Conservation (phyloP, 2,113 vertebrate genomes). For the Pantherophis guttatus region DNA sequence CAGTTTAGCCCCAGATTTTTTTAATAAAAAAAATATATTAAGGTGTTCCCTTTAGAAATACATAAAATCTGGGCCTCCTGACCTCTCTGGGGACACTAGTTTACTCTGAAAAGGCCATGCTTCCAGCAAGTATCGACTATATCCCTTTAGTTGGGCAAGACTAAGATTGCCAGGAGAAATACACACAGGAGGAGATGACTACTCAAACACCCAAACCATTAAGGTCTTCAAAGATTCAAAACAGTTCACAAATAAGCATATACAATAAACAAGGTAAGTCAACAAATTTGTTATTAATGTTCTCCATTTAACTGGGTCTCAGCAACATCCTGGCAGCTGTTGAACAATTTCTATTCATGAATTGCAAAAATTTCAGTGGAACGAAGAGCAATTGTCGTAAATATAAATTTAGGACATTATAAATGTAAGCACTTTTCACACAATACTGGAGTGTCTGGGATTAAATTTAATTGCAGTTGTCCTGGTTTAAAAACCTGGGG, state of each 20-base stretch:
- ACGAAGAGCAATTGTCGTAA: background rate
- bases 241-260: background rate
- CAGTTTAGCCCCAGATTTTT: background rate
- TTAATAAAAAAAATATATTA: background rate
- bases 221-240: background rate
- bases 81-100: background rate
- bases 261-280: background rate
- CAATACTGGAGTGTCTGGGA: background rate
- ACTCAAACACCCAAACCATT: background rate
- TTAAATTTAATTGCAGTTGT: background rate
- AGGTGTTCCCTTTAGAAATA: background rate
- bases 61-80: background rate
- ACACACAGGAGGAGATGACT: background rate
- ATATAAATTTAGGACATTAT: background rate
- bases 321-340: background rate
- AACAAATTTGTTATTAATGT: background rate
- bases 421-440: background rate
- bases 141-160: background rate
- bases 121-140: background rate
- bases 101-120: background rate
- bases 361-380: background rate
- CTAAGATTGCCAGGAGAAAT: background rate
- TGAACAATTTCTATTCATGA: background rate
- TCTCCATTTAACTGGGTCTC: background rate
- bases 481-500: conserved; percentile 11